Evolutionary conservation across 2,797 vertebrate species (phyloP).

Genomic region (Gastrophryne carolinensis): DNA sequence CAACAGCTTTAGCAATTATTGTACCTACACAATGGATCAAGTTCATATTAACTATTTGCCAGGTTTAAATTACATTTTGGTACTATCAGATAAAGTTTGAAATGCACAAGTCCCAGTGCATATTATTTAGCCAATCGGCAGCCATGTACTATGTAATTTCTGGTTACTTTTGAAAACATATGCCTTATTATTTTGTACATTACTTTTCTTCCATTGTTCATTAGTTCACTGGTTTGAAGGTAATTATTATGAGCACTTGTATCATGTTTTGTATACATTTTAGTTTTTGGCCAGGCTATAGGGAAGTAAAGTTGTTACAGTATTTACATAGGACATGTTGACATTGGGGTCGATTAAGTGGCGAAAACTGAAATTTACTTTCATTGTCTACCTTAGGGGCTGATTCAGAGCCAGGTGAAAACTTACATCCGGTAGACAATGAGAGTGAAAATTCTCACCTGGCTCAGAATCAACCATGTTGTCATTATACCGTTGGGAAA

Average conservation of each 20-base stretch:
- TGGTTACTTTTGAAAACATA: background rate
- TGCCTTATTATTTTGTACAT: background rate
- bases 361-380: no score
- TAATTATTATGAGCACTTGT: background rate
- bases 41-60: background rate
- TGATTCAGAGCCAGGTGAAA: no score
- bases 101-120: background rate
- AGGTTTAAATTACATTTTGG: background rate
- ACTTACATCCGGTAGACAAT: no score
- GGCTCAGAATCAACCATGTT: no score
- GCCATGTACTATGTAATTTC: background rate
- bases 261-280: background rate
- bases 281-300: background rate
- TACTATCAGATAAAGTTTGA: background rate
- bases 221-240: background rate
- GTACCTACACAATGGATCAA: constrained; percentile 11
- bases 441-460: no score
- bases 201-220: background rate
- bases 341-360: no score
- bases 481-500: no score
- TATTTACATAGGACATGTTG: no score
- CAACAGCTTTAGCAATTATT: constrained; percentile 17
- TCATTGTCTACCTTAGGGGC: no score
- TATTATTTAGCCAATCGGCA: background rate
- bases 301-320: no score